These are phyloP conservation scores for Drosophila ochracea DNA, from an alignment of 2,888 invertebrate genomes.

Conservation along the genomic window DNA sequence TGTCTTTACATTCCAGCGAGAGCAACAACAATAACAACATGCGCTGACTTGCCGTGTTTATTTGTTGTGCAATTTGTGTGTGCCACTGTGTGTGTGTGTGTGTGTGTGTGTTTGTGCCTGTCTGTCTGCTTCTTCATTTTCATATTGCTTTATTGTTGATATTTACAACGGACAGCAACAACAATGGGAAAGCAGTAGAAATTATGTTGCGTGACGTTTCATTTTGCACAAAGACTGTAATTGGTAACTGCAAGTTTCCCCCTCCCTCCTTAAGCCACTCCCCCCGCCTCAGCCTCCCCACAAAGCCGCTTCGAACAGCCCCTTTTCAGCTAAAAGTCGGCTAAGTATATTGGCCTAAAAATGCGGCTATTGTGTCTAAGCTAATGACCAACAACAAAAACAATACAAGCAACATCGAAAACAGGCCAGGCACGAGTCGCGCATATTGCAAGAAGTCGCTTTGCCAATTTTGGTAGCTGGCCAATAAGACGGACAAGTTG, in stretches of 20 bases:
- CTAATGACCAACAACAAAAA: constrained; percentile 61
- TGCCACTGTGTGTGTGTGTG: constrained; percentile 29
- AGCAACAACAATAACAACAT: constrained; percentile 22
- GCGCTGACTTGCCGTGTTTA: constrained; percentile 69
- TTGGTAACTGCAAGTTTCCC: constrained; percentile 50
- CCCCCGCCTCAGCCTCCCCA: not conserved
- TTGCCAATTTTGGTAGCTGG: constrained; percentile 53
- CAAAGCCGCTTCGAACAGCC: not conserved
- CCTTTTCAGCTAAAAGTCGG: constrained; percentile 50
- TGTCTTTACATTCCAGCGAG: constrained; percentile 32
- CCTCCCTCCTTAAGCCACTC: constrained; percentile 10
- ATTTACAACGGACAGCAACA: constrained; percentile 35
- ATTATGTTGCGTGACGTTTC: constrained; percentile 82
- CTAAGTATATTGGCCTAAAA: constrained; percentile 76
- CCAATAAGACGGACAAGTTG: constrained; percentile 24
- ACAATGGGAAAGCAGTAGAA: constrained; percentile 78
- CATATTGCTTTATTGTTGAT: constrained; percentile 42
- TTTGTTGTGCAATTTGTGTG: constrained; percentile 73
- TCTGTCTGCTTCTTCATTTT: constrained; percentile 55
- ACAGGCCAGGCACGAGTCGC: constrained; percentile 62
- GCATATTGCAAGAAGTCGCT: constrained; percentile 20
- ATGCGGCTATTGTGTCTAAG: constrained; percentile 36
- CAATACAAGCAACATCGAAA: constrained; percentile 21
- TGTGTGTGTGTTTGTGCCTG: constrained; percentile 27
- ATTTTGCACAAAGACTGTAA: constrained; percentile 80